phyloP scores from a whole-genome alignment of 1,140 invertebrate species.

The Bicyclus anynana region DNA sequence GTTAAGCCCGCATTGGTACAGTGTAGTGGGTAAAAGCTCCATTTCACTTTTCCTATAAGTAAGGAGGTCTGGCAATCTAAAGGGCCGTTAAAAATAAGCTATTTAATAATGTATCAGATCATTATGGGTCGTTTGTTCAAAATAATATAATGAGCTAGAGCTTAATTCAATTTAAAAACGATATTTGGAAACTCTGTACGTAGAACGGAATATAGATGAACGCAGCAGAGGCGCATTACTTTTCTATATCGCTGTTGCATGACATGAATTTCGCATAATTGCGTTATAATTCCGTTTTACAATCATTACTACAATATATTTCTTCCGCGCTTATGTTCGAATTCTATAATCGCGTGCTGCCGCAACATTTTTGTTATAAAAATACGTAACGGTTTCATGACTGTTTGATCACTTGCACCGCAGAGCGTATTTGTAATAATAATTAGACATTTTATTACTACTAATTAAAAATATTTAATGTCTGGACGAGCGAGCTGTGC shows the following conservation, averaged over 20 bases:
- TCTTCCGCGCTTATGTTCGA: conserved; percentile 42
- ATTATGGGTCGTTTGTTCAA: not conserved
- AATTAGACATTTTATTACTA: too few relatives aligned
- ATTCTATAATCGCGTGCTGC: conserved; percentile 47
- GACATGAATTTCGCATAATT: conserved; percentile 36
- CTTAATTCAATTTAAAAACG: conserved; percentile 11
- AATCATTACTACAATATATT: conserved; percentile 34
- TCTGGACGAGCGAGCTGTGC: too few relatives aligned
- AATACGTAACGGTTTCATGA: conserved; percentile 36
- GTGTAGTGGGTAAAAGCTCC: too few relatives aligned
- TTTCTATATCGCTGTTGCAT: conserved; percentile 26
- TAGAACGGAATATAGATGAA: conserved; percentile 7
- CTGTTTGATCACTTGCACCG: too few relatives aligned
- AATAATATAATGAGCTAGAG: conserved; percentile 3
- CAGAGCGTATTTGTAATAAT: too few relatives aligned
- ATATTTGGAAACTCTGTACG: conserved; percentile 12
- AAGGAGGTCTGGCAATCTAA: too few relatives aligned
- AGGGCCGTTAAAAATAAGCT: too few relatives aligned
- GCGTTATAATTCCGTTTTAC: conserved; percentile 34
- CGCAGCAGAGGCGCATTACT: conserved; percentile 12
- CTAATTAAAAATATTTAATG: too few relatives aligned
- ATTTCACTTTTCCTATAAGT: too few relatives aligned
- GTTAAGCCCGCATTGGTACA: too few relatives aligned
- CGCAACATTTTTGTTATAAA: conserved; percentile 35
- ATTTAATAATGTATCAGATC: too few relatives aligned